Evolutionary conservation across 2,797 vertebrate genomes (phyloP).

Genomic region (Xenops minutus): DNA sequence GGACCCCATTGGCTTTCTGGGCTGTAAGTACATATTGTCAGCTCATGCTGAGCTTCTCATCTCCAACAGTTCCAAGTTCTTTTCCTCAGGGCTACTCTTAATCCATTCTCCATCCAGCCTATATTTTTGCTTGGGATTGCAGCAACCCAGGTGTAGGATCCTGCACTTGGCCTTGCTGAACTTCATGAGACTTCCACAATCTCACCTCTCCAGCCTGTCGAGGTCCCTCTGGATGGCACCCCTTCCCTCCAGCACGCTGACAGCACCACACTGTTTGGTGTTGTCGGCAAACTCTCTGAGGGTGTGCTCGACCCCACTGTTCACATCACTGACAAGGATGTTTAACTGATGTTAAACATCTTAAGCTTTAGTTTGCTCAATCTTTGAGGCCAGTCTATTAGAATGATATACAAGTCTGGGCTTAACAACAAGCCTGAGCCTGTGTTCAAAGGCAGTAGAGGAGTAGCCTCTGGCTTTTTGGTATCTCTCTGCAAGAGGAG

Average conservation of each 20-base stretch:
- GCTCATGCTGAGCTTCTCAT: neutral
- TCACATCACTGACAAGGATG: neutral
- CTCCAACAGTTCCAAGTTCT: too few species aligned
- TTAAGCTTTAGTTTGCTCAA: neutral
- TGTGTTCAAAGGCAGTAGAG: neutral
- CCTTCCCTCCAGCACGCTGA: neutral
- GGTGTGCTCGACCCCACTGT: neutral
- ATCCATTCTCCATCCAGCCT: neutral
- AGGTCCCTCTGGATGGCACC: neutral
- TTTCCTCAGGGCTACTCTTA: neutral
- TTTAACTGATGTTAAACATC: neutral
- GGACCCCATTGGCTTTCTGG: neutral
- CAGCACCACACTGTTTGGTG: neutral
- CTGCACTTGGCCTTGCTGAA: neutral
- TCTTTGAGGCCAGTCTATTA: neutral
- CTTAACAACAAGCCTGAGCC: neutral
- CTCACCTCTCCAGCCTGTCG: neutral
- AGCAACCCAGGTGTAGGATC: neutral
- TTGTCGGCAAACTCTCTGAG: neutral
- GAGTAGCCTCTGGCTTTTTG: neutral
- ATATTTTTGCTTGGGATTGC: neutral
- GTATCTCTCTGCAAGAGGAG: neutral
- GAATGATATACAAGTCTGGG: neutral
- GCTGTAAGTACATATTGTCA: neutral
- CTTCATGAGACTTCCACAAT: neutral